Base-by-base conservation (phyloP, 2,113 vertebrate genomes). In the Girardinichthys multiradiatus region DNA sequence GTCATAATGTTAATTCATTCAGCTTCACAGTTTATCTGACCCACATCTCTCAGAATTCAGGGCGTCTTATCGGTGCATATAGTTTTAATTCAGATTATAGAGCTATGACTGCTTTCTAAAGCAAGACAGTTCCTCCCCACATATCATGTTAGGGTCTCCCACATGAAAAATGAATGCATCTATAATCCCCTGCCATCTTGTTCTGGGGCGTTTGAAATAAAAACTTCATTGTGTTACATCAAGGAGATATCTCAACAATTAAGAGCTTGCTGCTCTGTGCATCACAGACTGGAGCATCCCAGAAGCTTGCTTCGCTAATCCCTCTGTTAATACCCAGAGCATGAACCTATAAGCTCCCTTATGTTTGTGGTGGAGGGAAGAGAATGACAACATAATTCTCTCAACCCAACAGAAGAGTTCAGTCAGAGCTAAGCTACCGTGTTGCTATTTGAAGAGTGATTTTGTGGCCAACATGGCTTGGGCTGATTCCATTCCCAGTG, bases 301-400 rank as follows among this genome's bases (percentile, higher is more conserved):
- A 80, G 77, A 88, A 86, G 80, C 80, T 72, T 72, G 48, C 72
- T 57, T 37, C 13, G 2, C 85, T 92, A 91, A 92, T 92, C 91
- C 90, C 83, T 69, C 85, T 83, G 80, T 87, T 90, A 87, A 89
- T 83, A 91, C 84, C 76, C 81, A 74, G 83, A 74, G 73, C 89
- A 88, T 91, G 89, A 91, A 92, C 90, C 86, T 79, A 65, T 90
- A 90, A 90, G 87, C 87, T 89, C 81, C 81, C 84, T 86, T 78
- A 80, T 87, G 77, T 87, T 88, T 82, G 76, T 76, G 67, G 65
- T 24, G 6, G 57, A 54, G 42, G 17, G 66, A 66, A 76, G 57
- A 72, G 82, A 85, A 87, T 69, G 88, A 91, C 83, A 91, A 86
- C 82, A 91, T 84, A 83, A 91, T 86, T 87, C 83, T 81, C 29